Evolutionary conservation across 2,888 invertebrate genomes (phyloP).

Genomic region (Cryptophagus acutangulus): DNA sequence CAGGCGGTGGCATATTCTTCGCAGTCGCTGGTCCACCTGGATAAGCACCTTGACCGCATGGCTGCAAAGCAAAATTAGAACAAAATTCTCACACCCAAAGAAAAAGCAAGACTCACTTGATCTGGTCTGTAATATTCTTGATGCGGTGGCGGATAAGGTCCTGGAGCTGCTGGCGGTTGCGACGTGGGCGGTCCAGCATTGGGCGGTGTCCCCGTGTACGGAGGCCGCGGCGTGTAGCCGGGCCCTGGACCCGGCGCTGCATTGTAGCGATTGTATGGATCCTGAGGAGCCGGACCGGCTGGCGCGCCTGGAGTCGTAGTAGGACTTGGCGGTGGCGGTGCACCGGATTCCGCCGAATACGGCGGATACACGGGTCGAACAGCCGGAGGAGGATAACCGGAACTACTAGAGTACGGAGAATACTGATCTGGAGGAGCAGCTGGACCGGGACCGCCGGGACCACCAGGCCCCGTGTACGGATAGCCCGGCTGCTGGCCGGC

Average conservation of each 20-base stretch:
- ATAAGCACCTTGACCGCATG: slow-evolving; percentile 43
- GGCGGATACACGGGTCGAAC: slow-evolving; percentile 74
- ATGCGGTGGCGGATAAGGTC: slow-evolving; percentile 48
- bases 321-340: slow-evolving; percentile 37
- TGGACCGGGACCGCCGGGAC: slow-evolving; percentile 37
- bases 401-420: slow-evolving; percentile 52
- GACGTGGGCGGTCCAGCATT: slow-evolving; percentile 48
- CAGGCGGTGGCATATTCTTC: slow-evolving; percentile 60
- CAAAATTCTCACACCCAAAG: slow-evolving; percentile 4
- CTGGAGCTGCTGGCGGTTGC: slow-evolving; percentile 48
- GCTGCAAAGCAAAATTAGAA: slow-evolving; percentile 30
- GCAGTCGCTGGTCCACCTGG: slow-evolving; percentile 48
- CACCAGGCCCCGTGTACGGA: slow-evolving; percentile 62
- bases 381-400: slow-evolving; percentile 56
- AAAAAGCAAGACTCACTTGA: slow-evolving; percentile 31
- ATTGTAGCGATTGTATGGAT: slow-evolving; percentile 45
- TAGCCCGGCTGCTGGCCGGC: slow-evolving; percentile 55
- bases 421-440: slow-evolving; percentile 52
- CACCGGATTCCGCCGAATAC: slow-evolving; percentile 57
- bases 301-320: slow-evolving; percentile 39
- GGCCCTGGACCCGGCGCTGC: slow-evolving; percentile 35
- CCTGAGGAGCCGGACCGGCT: slow-evolving; percentile 35
- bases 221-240: slow-evolving; percentile 42
- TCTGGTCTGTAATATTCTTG: slow-evolving; percentile 53
- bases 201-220: slow-evolving; percentile 39